Evolutionary conservation across 2,888 invertebrate species (phyloP).

Genomic region (Mellilla xanthometata): DNA sequence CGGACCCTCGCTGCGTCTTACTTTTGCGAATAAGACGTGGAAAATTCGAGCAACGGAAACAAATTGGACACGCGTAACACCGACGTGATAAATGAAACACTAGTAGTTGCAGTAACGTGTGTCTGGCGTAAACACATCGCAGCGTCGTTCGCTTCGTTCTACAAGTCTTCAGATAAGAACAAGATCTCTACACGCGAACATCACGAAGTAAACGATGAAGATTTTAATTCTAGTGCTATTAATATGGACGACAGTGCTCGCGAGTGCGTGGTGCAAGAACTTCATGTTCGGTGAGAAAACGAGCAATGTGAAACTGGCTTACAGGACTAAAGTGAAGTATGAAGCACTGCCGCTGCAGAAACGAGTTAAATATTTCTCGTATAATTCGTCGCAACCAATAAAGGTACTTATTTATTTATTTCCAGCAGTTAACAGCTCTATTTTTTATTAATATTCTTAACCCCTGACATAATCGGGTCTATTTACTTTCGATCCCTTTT

Average conservation of each 20-base stretch:
- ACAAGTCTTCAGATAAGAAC: background rate
- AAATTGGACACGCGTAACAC: background rate
- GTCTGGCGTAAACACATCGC: conserved; percentile 10
- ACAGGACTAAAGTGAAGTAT: conserved; percentile 43
- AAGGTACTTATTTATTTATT: too few species aligned
- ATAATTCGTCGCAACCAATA: conserved; percentile 41
- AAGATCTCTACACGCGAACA: conserved; percentile 1
- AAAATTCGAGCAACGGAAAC: background rate
- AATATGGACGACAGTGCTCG: conserved; percentile 32
- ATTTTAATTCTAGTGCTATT: conserved; percentile 23
- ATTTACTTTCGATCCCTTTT: too few species aligned
- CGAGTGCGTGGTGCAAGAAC: conserved; percentile 40
- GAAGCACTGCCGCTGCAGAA: conserved; percentile 53
- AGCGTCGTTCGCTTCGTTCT: conserved; percentile 12
- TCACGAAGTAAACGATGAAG: conserved; percentile 25
- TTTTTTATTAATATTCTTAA: too few species aligned
- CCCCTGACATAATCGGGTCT: too few species aligned
- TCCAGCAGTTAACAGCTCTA: too few species aligned
- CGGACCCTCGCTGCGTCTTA: conserved; percentile 16
- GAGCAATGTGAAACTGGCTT: conserved; percentile 30
- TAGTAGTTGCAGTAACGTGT: background rate
- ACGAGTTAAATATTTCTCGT: conserved; percentile 42
- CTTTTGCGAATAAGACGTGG: background rate
- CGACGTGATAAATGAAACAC: background rate
- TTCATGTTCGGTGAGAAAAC: conserved; percentile 47